These are phyloP conservation scores for Capra hircus DNA, from an alignment of 2,113 vertebrate species.

Conservation along the genomic window DNA sequence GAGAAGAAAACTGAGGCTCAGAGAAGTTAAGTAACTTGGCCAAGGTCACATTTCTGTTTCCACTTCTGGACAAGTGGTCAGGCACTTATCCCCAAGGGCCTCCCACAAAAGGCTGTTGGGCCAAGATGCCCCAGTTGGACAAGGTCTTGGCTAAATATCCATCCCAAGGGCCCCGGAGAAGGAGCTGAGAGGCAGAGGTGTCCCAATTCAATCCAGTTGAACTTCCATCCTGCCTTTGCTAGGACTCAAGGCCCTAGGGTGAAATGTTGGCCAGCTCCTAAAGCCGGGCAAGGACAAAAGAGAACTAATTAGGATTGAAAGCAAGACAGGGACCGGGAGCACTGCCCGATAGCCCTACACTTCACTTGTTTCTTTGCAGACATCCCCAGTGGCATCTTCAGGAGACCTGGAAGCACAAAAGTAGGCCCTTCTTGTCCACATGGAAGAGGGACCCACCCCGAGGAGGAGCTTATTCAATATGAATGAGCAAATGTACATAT, in stretches of 20 bases:
- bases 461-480: neutral
- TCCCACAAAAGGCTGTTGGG: slow-evolving; percentile 59
- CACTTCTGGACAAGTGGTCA: slow-evolving; percentile 50
- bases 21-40: slow-evolving; percentile 11
- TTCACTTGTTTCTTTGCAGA: neutral
- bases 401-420: neutral
- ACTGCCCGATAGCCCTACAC: neutral
- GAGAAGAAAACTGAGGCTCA: neutral
- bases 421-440: neutral
- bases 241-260: slow-evolving; percentile 76
- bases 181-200: slow-evolving; percentile 76
- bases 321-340: slow-evolving; percentile 45
- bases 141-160: slow-evolving; percentile 61
- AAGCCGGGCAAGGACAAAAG: slow-evolving; percentile 56
- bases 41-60: slow-evolving; percentile 67
- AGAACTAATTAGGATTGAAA: slow-evolving; percentile 74
- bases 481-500: neutral
- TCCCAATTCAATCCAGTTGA: slow-evolving; percentile 81
- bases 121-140: slow-evolving; percentile 75
- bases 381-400: neutral
- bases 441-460: neutral
- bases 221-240: slow-evolving; percentile 72
- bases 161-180: slow-evolving; percentile 49
- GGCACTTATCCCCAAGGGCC: slow-evolving; percentile 48
- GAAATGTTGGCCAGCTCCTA: slow-evolving; percentile 61